Evolutionary conservation across 2,888 invertebrate species (phyloP), one percentile per base, ranked within the genome.

Genomic region (Orgyia antiqua): DNA sequence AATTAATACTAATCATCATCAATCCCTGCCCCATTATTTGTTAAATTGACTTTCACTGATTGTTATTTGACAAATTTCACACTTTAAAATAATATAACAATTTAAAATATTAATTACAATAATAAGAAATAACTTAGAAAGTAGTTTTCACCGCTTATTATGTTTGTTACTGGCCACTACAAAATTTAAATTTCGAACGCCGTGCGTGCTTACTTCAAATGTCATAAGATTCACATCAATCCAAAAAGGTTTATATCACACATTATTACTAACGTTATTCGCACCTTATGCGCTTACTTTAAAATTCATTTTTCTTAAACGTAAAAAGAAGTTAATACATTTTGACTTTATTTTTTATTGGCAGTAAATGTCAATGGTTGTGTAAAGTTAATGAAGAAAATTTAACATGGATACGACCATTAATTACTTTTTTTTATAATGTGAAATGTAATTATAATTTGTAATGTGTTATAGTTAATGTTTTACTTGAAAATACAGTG

Each of bases 361-460:
- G 65, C 68, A 69, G 70, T 80, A 73, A 79, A 82, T 80, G 79
- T 79, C 82, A 77, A 75, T 80, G 79, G 78, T 73, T 78, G 73
- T 77, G 77, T 78, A 51, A 65, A 51, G 54, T 73, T 82, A 82
- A 83, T 80, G 82, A 82, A 77, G 73, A 41, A 42, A 45, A 40
- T 42, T 29, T 45, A 36, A 18, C 42, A 18, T 57, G 60, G 69
- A 69, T 60, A 48, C 9, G 56, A 25, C 20, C n/a, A n/a, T n/a
- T n/a, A n/a, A n/a, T n/a, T n/a, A n/a, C n/a, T n/a, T n/a, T n/a
- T n/a, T n/a, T n/a, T n/a, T n/a, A n/a, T n/a, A n/a, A n/a, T n/a
- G n/a, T n/a, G n/a, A n/a, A n/a, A n/a, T n/a, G n/a, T n/a, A n/a
- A n/a, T n/a, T n/a, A n/a, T n/a, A n/a, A n/a, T n/a, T n/a, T n/a